Conservation (phyloP, 2,113 vertebrate genomes). For the Aptenodytes forsteri region DNA sequence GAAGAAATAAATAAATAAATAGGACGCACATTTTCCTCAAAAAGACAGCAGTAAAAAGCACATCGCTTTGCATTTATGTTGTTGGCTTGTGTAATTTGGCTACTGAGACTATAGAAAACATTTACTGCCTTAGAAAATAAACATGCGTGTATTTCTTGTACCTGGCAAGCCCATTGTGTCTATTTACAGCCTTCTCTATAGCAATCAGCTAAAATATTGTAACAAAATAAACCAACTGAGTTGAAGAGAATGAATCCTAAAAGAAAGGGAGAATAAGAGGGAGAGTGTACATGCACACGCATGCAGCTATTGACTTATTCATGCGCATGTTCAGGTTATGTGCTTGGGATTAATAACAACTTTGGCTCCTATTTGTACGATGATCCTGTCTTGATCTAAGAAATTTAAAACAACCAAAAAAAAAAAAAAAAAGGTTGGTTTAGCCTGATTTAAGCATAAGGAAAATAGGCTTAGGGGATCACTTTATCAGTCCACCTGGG, state of each 20-base stretch:
- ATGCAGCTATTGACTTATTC: neutral
- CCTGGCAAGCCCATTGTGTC: neutral
- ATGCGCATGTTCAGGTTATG: neutral
- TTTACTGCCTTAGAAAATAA: neutral
- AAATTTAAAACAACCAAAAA: neutral
- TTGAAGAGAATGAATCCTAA: neutral
- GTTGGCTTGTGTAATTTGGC: neutral
- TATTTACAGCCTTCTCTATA: slow-evolving; percentile 12
- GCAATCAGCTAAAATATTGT: slow-evolving; percentile 50
- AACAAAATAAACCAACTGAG: neutral
- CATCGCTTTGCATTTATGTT: neutral
- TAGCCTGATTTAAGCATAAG: neutral
- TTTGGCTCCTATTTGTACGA: neutral
- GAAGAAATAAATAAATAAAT: slow-evolving; percentile 4
- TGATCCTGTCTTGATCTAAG: neutral
- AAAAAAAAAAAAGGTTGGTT: neutral
- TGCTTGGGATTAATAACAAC: neutral
- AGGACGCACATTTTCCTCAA: neutral
- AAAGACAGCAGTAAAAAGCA: slow-evolving; percentile 16
- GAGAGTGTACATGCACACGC: neutral
- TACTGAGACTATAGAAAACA: neutral
- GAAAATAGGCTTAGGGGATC: neutral
- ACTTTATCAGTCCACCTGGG: neutral
- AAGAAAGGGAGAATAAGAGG: neutral
- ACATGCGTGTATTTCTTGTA: neutral